Conservation (phyloP, 2,888 invertebrate species). For the Xanthorhoe designata region DNA sequence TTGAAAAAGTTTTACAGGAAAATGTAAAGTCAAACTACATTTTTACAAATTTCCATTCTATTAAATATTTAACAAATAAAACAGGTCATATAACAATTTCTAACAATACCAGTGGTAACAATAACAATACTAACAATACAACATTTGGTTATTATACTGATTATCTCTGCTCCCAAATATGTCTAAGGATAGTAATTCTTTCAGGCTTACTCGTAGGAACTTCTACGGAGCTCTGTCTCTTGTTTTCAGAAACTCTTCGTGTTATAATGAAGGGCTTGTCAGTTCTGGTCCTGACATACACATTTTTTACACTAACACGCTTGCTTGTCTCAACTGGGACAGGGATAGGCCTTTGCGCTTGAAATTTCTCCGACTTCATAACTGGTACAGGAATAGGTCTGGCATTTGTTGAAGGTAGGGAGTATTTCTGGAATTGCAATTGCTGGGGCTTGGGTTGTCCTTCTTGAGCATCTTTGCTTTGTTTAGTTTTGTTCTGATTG, state of each 20-base stretch:
- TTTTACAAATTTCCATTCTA: not conserved
- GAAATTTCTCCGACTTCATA: conserved; percentile 52
- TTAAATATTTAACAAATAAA: conserved; percentile 39
- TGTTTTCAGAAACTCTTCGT: conserved; percentile 50
- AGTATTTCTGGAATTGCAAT: conserved; percentile 24
- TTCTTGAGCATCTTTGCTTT: conserved; percentile 40
- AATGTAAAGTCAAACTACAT: not conserved
- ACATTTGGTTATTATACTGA: conserved; percentile 30
- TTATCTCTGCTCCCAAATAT: conserved; percentile 63
- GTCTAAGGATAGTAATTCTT: conserved; percentile 58
- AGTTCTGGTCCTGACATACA: conserved; percentile 50
- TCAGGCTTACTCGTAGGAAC: conserved; percentile 52
- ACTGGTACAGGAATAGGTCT: conserved; percentile 52
- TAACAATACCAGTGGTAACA: conserved; percentile 28
- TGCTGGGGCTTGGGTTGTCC: conserved; percentile 10
- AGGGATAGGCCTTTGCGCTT: conserved; percentile 48
- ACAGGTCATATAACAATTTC: conserved; percentile 35
- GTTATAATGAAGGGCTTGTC: conserved; percentile 56
- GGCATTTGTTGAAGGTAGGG: conserved; percentile 52
- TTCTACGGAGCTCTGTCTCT: conserved; percentile 51
- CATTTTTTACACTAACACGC: conserved; percentile 53
- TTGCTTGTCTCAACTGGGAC: conserved; percentile 51
- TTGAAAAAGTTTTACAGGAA: not conserved
- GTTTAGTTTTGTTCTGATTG: conserved; percentile 50
- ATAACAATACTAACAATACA: conserved; percentile 29